phyloP scores from a whole-genome alignment of 2,113 vertebrate species.

The Scytalopus superciliaris region DNA sequence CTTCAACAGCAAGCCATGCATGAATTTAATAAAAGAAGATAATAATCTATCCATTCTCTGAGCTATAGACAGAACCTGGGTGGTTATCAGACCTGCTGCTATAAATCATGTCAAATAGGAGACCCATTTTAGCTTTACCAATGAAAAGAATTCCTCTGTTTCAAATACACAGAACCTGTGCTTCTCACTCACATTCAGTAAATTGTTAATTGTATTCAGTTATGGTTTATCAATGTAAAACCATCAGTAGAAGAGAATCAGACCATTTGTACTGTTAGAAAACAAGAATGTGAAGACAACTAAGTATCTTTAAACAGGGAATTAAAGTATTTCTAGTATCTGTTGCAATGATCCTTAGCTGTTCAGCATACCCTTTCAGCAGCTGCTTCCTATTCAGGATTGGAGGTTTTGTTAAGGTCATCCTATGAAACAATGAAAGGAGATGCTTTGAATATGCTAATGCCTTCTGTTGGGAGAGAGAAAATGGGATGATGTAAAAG shows the following conservation, averaged over 20 bases:
- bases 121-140: not conserved
- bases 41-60: constrained; percentile 56
- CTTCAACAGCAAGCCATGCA: constrained; percentile 48
- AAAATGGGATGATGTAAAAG: not conserved
- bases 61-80: constrained; percentile 11
- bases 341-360: not conserved
- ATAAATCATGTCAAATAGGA: constrained; percentile 65
- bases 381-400: not conserved
- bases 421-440: not conserved
- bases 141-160: not conserved
- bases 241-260: not conserved
- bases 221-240: not conserved
- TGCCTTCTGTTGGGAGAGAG: not conserved
- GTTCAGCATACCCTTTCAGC: not conserved
- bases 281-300: not conserved
- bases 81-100: constrained; percentile 44
- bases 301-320: not conserved
- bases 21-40: constrained; percentile 70
- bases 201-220: not conserved
- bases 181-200: not conserved
- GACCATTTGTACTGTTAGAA: not conserved
- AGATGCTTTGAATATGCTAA: constrained; percentile 31
- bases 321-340: not conserved
- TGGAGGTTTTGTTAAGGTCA: constrained; percentile 6
- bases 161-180: not conserved